phyloP scores from a whole-genome alignment of 2,797 vertebrate genomes.

The Phrynocephalus guinanensis region DNA sequence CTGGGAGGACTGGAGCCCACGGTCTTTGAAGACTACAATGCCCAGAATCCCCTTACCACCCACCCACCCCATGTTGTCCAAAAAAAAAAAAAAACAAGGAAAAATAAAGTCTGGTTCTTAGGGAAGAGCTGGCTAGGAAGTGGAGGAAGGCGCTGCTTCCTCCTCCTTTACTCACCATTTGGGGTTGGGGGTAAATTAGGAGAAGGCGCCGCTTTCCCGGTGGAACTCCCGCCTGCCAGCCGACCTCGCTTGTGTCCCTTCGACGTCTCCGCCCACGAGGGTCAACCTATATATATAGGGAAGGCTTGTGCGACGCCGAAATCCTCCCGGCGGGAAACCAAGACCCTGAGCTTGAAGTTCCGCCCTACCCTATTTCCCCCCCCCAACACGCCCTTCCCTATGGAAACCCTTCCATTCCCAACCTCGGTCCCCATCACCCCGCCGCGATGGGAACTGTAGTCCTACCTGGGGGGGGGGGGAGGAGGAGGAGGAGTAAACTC shows the following conservation, averaged over 20 bases:
- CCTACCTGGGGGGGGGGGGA: too few species aligned
- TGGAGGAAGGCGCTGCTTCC: neutral
- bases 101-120: too few species aligned
- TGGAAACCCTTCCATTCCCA: neutral
- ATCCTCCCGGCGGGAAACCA: neutral
- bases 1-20: too few species aligned
- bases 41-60: too few species aligned
- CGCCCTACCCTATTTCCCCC: neutral
- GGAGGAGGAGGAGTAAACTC: too few species aligned
- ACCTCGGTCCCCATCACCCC: too few species aligned
- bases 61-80: too few species aligned
- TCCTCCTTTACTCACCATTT: neutral
- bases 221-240: neutral
- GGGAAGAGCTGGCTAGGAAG: too few species aligned
- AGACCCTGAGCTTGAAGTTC: neutral
- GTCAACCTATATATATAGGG: neutral
- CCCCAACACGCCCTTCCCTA: fast-evolving
- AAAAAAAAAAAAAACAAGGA: too few species aligned
- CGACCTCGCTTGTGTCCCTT: neutral
- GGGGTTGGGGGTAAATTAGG: too few species aligned
- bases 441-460: too few species aligned
- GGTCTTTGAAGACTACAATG: too few species aligned
- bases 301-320: neutral
- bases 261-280: neutral
- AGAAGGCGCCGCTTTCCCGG: neutral